Evolutionary conservation across 2,797 vertebrate genomes (phyloP).

Genomic region (Nannoperca obscura): DNA sequence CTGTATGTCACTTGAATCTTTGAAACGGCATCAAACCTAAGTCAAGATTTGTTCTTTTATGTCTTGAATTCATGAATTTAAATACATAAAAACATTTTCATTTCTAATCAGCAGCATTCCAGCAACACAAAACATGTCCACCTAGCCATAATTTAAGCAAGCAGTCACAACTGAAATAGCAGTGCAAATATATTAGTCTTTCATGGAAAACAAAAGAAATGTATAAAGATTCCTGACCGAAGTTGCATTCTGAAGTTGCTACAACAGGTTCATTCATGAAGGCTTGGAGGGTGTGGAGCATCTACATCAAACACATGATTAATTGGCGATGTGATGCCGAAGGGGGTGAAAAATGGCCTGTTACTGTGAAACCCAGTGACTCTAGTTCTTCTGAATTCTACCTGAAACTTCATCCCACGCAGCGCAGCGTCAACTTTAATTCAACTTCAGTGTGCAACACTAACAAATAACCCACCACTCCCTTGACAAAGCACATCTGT

Average conservation of each 20-base stretch:
- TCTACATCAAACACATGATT: slow-evolving; percentile 78
- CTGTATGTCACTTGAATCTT: neutral
- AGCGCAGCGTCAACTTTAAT: slow-evolving; percentile 39
- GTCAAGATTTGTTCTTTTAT: neutral
- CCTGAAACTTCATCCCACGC: slow-evolving; percentile 53
- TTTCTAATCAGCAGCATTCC: slow-evolving; percentile 7
- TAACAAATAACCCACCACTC: slow-evolving; percentile 67
- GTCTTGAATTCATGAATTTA: neutral
- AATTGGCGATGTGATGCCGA: slow-evolving; percentile 58
- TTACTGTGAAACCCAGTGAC: slow-evolving; percentile 38
- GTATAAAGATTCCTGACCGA: slow-evolving; percentile 62
- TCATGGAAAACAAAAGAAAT: slow-evolving; percentile 38
- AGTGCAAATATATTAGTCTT: slow-evolving; percentile 51
- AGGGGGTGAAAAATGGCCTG: slow-evolving; percentile 30
- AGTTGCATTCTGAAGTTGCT: slow-evolving; percentile 44
- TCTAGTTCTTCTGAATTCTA: slow-evolving; percentile 35
- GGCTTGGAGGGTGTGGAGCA: slow-evolving; percentile 71
- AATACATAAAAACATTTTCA: neutral
- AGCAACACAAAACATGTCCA: neutral
- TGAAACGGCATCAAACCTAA: neutral
- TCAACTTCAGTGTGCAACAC: slow-evolving; percentile 42
- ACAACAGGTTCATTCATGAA: slow-evolving; percentile 75
- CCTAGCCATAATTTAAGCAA: slow-evolving; percentile 14
- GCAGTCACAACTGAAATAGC: slow-evolving; percentile 27
- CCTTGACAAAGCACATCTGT: slow-evolving; percentile 72